Percentiles rank a stretch among this genome's conserved stretches.
These are phyloP conservation scores for Centruroides vittatus DNA, from an alignment of 1,140 invertebrate genomes.

Conservation along the genomic window DNA sequence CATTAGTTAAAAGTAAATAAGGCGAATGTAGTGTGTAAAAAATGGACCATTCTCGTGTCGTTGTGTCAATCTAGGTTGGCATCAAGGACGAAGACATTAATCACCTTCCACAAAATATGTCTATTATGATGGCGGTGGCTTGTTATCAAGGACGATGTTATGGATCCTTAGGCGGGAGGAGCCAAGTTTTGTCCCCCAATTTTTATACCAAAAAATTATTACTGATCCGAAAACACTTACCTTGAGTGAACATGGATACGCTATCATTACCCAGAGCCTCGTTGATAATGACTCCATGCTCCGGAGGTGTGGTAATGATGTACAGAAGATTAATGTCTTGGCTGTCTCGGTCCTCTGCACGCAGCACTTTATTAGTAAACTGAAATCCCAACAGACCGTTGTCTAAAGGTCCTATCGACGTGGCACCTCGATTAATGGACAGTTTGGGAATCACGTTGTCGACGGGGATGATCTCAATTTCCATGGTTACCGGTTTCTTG, in stretches of 20 bases:
- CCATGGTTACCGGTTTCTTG: conserved; percentile 24
- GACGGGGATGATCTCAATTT: conserved; percentile 28
- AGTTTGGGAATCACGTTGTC: conserved; percentile 28
- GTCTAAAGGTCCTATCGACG: conserved; percentile 19
- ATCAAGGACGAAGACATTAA: too few relatives aligned
- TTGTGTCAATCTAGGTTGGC: too few relatives aligned
- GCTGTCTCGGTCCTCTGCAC: conserved; percentile 29
- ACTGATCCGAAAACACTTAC: conserved; percentile 18
- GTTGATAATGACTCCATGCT: conserved; percentile 27
- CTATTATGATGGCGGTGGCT: too few relatives aligned
- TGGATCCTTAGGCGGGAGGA: too few relatives aligned
- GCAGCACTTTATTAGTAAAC: conserved; percentile 23
- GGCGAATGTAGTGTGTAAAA: too few relatives aligned
- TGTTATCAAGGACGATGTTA: too few relatives aligned
- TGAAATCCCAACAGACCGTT: conserved; percentile 21
- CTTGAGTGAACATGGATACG: conserved; percentile 29
- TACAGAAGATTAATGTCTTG: conserved; percentile 22
- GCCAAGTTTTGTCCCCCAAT: too few relatives aligned
- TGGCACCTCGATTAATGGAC: conserved; percentile 24
- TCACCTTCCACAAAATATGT: too few relatives aligned
- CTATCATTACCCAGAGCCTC: conserved; percentile 17
- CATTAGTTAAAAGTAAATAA: too few relatives aligned
- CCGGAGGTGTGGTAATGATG: conserved; percentile 23
- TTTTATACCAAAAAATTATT: too few relatives aligned
- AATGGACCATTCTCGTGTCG: too few relatives aligned